Base-by-base conservation (phyloP, 2,888 invertebrate genomes). In the Nomada goodeniana region DNA sequence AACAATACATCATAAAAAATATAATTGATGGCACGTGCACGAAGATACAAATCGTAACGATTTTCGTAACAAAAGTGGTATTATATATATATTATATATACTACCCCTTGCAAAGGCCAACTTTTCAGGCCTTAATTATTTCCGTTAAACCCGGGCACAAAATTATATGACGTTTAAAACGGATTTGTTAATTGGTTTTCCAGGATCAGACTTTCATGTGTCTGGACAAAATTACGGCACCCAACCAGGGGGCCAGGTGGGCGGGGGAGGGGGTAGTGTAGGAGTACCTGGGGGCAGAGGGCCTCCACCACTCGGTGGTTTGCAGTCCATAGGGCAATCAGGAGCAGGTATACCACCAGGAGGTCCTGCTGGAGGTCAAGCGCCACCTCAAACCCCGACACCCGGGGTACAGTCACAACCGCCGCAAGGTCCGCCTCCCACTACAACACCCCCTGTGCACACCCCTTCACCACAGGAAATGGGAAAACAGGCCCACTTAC, bases 161-260 rank as follows among this genome's bases (percentile, higher is more conserved):
- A 75, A 36, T 36, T 36, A 42, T 20, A 7, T 29, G n/a, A 15
- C 60, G 13, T 10, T 26, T 26, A 55, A 78, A 52, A 53, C 73
- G 47, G 20, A 53, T 57, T 4, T 44, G 9, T 57, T 0, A 1
- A 0, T 80, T 73, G 23, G 47, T 23, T 47, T 88, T 88, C n/a
- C 84, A 93, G 93, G 92, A 89, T 90, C 91, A 85, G 93, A 93
- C 75, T 93, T 92, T 91, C 93, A 93, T 91, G 93, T 93, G 88
- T 90, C 92, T 84, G 92, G 92, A 88, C 92, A 92, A 88, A 93
- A 91, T 88, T 93, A 92, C 92, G 91, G 91, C 82, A 92, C 91
- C 91, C 93, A 93, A 89, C 91, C 92, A 90, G 93, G 93, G 84
- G 92, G 92, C 89, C 93, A 93, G 89, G 93, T 93, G 90, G 93